Conservation (phyloP, 2,888 invertebrate genomes). For the Griposia aprilina region DNA sequence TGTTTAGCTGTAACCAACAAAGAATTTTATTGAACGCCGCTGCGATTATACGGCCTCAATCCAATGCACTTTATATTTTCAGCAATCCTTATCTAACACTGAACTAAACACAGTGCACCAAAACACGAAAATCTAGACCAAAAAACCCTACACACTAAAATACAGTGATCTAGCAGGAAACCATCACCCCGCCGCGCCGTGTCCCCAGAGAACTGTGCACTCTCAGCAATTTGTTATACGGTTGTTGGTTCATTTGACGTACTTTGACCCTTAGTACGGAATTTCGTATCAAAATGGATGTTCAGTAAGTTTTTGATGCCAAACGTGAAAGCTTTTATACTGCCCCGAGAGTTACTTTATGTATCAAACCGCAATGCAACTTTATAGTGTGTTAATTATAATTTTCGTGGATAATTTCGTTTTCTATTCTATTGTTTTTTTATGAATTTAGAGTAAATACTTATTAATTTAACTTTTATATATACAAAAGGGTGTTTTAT, state of each 20-base stretch:
- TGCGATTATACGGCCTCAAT: neutral
- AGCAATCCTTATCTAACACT: conserved; percentile 12
- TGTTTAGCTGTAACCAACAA: neutral
- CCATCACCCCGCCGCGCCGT: conserved; percentile 34
- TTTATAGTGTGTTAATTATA: conserved; percentile 15
- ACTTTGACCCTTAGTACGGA: conserved; percentile 68
- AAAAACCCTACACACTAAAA: conserved; percentile 11
- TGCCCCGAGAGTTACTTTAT: conserved; percentile 29
- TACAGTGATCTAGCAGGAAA: conserved; percentile 48
- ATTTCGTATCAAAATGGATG: conserved; percentile 68
- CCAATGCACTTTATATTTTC: conserved; percentile 5
- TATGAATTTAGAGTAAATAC: neutral
- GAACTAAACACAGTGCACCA: conserved; percentile 15
- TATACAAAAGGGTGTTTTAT: too few relatives aligned
- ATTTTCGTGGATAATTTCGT: conserved; percentile 6
- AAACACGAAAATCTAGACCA: conserved; percentile 15
- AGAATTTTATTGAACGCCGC: neutral
- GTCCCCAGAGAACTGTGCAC: conserved; percentile 69
- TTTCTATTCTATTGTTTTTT: neutral
- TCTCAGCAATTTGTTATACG: conserved; percentile 73
- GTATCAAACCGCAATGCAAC: conserved; percentile 29
- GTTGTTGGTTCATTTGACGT: conserved; percentile 72
- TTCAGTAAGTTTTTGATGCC: conserved; percentile 61
- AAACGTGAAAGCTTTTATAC: conserved; percentile 61
- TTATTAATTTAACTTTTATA: too few relatives aligned